Conservation (phyloP, 2,113 vertebrate genomes). For the Eurystomus gularis region DNA sequence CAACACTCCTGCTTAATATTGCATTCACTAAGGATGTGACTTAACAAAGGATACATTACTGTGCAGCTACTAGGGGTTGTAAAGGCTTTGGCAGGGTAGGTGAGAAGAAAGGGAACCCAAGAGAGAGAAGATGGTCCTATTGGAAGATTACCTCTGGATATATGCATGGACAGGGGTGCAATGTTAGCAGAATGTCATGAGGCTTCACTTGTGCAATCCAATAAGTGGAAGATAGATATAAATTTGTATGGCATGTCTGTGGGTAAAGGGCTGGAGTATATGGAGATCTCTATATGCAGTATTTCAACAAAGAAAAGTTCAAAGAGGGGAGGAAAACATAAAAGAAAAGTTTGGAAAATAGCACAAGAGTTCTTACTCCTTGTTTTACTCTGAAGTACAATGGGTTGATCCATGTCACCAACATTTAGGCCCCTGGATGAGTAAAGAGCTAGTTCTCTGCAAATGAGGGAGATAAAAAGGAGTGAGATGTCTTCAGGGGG, state of each 20-base stretch:
- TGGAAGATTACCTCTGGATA: neutral
- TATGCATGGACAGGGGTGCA: neutral
- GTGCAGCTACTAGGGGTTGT: neutral
- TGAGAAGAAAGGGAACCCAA: neutral
- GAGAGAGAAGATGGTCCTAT: neutral
- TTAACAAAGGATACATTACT: neutral
- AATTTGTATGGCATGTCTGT: neutral
- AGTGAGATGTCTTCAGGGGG: neutral
- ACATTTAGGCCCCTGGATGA: neutral
- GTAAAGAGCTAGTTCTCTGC: neutral
- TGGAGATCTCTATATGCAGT: neutral
- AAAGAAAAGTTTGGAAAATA: neutral
- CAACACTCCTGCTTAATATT: too few species aligned
- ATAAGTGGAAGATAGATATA: neutral
- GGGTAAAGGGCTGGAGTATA: neutral
- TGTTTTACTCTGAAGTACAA: neutral
- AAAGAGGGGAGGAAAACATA: too few species aligned
- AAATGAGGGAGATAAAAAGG: neutral
- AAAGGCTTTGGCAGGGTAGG: neutral
- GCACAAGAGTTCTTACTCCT: accelerated
- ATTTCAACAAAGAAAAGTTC: neutral
- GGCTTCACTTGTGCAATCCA: neutral
- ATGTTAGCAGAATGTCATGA: neutral
- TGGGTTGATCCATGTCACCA: neutral
- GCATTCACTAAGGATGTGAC: neutral